Base-by-base conservation (phyloP, 2,888 invertebrate species). In the Ashinkailepas kermadecensis region DNA sequence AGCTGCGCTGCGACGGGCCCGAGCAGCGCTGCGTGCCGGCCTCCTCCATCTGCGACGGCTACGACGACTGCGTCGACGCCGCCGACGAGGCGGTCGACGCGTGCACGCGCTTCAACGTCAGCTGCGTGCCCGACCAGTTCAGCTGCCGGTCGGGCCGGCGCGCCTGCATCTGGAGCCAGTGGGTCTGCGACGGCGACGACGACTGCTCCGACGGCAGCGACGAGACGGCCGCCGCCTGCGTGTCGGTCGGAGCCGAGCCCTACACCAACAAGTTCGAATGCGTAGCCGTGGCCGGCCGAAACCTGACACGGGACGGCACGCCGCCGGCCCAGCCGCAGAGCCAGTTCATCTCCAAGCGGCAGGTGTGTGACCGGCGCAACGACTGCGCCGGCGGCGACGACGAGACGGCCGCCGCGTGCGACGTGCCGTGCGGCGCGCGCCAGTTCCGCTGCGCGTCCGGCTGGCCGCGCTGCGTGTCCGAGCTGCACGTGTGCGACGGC, bases 381-480 rank as follows among this genome's bases (percentile, higher is more conserved):
- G 67, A 67, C 67, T 67, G 67, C n/a, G n/a, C 23, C 23, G 25
- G 67, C 67, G 25, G 67, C 9, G 67, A 67, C 67, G 89, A 89
- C 25, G 89, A 89, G 84, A 84, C 86, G 79, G 94, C 95, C 87
- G 98, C 97, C 87, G 96, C 97, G 18, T 23, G 25, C 23, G 67
- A 54, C 39, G 39, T 7, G 70, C 70, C 39, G 15, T 99, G 99
- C 87, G 91, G 95, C 82, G 93, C 95, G 58, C 93, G 92, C 84
- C 97, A 98, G 88, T 98, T 97, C 88, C 95, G 96, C 86, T 99
- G 99, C 87, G 93, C 93, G 7, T 96, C 97, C 88, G 91, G 94
- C 83, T 92, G 95, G 85, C 96, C 97, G 87, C 58, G 39, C 39
- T 99, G 99, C 86, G 94, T 99, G 15, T 21, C 21, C 54, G 39